Conservation (phyloP, 1,140 invertebrate species). For the Acyrthosiphon pisum region DNA sequence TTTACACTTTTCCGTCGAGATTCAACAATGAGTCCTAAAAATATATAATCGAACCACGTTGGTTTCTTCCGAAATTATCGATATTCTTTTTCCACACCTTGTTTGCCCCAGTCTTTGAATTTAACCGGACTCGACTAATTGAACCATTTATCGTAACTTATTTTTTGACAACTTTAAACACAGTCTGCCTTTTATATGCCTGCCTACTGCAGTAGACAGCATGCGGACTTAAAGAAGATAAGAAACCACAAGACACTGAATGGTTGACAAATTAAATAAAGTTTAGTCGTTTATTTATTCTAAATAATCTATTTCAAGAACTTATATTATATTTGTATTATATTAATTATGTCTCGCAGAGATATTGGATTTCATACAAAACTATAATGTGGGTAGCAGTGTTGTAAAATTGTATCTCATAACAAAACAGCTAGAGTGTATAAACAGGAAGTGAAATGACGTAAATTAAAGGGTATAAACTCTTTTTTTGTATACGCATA, state of each 20-base stretch:
- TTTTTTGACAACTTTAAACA: too few relatives aligned
- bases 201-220: too few relatives aligned
- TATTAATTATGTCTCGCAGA: too few relatives aligned
- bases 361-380: too few relatives aligned
- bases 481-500: not conserved
- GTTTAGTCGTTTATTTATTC: not conserved
- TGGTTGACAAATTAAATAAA: not conserved
- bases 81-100: too few relatives aligned
- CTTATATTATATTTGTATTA: not conserved
- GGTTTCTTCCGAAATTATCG: too few relatives aligned
- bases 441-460: not conserved
- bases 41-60: too few relatives aligned
- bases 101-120: too few relatives aligned
- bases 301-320: not conserved
- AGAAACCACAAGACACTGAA: not conserved
- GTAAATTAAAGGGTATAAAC: constrained; percentile 31
- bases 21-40: not conserved
- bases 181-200: too few relatives aligned
- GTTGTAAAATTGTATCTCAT: not conserved
- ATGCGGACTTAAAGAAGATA: not conserved
- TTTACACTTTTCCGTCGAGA: not conserved
- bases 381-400: not conserved
- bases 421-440: not conserved
- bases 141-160: too few relatives aligned
- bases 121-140: too few relatives aligned